Conservation (phyloP, 2,797 vertebrate species). For the Eupleurogrammus muticus region DNA sequence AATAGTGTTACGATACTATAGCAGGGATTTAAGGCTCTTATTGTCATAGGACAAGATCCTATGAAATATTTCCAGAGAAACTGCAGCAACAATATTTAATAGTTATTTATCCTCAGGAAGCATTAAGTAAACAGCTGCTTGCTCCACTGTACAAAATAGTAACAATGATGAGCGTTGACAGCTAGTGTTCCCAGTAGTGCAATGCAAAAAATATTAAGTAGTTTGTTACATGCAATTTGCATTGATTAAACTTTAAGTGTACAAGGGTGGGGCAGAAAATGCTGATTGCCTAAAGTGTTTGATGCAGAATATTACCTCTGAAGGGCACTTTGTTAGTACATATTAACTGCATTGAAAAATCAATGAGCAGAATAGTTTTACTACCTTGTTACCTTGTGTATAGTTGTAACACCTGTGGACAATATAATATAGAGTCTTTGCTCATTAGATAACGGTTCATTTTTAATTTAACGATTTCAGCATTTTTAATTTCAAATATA, state of each 20-base stretch:
- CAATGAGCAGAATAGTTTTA: slow-evolving; percentile 51
- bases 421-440: not conserved
- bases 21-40: not conserved
- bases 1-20: not conserved
- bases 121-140: slow-evolving; percentile 13
- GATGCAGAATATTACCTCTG: slow-evolving; percentile 75
- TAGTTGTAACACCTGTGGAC: not conserved
- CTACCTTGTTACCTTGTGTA: not conserved
- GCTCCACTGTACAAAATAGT: slow-evolving; percentile 28
- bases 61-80: not conserved
- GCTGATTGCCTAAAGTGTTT: slow-evolving; percentile 78
- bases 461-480: not conserved
- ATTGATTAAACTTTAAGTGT: slow-evolving; percentile 84
- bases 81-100: slow-evolving; percentile 9
- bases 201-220: slow-evolving; percentile 70
- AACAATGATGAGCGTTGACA: slow-evolving; percentile 20
- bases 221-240: slow-evolving; percentile 78
- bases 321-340: slow-evolving; percentile 80
- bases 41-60: not conserved
- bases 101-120: slow-evolving; percentile 7
- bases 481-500: not conserved
- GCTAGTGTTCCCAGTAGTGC: slow-evolving; percentile 45
- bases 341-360: slow-evolving; percentile 73
- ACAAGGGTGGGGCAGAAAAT: slow-evolving; percentile 65
- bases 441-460: not conserved